Base-by-base conservation (phyloP, 2,113 vertebrate genomes). In the Neotragus pygmaeus region DNA sequence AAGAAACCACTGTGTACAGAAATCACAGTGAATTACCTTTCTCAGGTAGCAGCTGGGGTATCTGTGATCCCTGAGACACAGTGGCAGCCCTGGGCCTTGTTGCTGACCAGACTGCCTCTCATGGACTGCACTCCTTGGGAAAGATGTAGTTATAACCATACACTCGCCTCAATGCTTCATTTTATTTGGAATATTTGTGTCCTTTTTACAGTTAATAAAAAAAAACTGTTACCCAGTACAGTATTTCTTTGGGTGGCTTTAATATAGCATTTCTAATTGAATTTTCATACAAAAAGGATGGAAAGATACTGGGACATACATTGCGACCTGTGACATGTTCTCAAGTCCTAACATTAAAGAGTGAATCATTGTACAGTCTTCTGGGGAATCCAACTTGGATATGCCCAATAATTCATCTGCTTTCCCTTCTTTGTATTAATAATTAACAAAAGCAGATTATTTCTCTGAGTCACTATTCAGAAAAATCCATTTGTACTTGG, bases 231-330 rank as follows among this genome's bases (percentile, higher is more conserved):
- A 88, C 57, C 47, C 88, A 97, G 81, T 39, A 78, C 21, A 84
- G 55, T 15, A 33, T 90, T 93, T 92, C 60, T 55, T 66, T 86
- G 43, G 82, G 62, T 91, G 88, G 25, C 13, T 78, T 89, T 82
- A 7, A 96, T 88, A 60, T 14, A 94, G 25, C 82, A 94, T 57
- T 89, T 95, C 78, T 14, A 94, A 87, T 86, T 93, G 57, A 92
- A 94, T 94, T 97, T 97, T 88, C n/a, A 58, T 25, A 58, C 45
- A 62, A 91, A 91, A 96, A 92, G 36, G 33, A 78, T 57, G 5
- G 87, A 30, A 97, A 84, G 36, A 73, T 60, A 58, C 28, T 30
- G 47, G 51, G 36, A 75, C 13, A 88, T 78, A 75, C 25, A 23
- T 51, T 39, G 17, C 23, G 39, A 58, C 39, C 49, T 81, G 39